Evolutionary conservation across 2,888 invertebrate genomes (phyloP), one percentile per base, ranked within the genome.

Genomic region (Apotomis capreana): DNA sequence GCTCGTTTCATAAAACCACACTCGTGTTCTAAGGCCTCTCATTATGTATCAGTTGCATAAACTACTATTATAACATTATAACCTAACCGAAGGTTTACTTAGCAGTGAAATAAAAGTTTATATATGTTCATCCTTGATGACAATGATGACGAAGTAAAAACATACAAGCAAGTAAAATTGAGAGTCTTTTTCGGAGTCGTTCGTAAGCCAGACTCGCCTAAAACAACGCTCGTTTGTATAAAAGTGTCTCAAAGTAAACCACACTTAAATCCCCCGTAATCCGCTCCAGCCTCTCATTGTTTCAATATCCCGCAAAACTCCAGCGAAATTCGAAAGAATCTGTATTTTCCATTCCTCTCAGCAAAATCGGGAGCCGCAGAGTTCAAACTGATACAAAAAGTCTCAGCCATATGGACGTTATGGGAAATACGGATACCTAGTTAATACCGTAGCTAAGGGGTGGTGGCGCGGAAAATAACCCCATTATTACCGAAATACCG

Each of bases 281-380:
- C 71, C 67, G 57, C 51, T 71, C 9, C 36, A 61, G 40, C 6
- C 44, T 61, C 54, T 52, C 57, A 51, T 68, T 68, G 67, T 70
- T 67, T 40, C 36, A 13, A 61, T 6, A 65, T 44, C 44, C 10
- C 26, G 26, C 26, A 26, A 2, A 26, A 26, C 26, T 10, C 49
- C 8, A 8, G 49, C 49, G 9, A 49, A 49, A 49, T 49, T 9
- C 49, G 49, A 8, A 9, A 49, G 49, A 49, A 10, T 12, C 49
- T 49, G 49, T 10, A 49, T 49, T 49, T 49, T 49, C 49, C 49
- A 49, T 49, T 49, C 10, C 9, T 49, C 9, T 10, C 49, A 9
- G 9, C 9, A 49, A 49, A 6, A 49, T 0, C 12, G 49, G 9
- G 9, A 1, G 9, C 49, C 5, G 49, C 49, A 49, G 9, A 49